Evolutionary conservation across 2,888 invertebrate species (phyloP).

Genomic region (Latrodectus hesperus): DNA sequence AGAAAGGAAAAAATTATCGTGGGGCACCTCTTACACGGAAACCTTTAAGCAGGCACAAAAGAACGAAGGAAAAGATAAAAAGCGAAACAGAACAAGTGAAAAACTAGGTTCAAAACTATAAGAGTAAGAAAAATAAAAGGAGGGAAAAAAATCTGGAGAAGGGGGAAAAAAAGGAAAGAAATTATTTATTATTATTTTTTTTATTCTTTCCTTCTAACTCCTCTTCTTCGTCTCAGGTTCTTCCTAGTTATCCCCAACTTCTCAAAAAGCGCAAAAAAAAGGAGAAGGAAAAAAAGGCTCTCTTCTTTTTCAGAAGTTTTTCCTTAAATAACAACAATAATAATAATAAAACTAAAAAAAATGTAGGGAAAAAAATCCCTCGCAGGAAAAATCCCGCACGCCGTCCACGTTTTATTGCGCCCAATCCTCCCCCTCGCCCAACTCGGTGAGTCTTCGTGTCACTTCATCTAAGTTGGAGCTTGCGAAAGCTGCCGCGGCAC

Average conservation of each 20-base stretch:
- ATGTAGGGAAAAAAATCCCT: background rate
- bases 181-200: constrained; percentile 48
- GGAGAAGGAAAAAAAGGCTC: background rate
- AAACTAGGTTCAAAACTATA: constrained; percentile 46
- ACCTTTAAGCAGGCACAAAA: constrained; percentile 52
- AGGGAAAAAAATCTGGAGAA: constrained; percentile 7
- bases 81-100: constrained; percentile 52
- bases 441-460: constrained; percentile 45
- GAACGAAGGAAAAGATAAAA: constrained; percentile 39
- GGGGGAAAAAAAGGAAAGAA: constrained; percentile 10
- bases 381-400: constrained; percentile 51
- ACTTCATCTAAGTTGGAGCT: constrained; percentile 54
- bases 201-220: background rate
- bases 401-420: constrained; percentile 63
- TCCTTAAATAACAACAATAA: constrained; percentile 46
- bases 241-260: constrained; percentile 61
- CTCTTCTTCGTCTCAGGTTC: constrained; percentile 6
- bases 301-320: constrained; percentile 55
- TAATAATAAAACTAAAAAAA: constrained; percentile 39
- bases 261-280: constrained; percentile 27
- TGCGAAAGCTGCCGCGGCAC: constrained; percentile 53
- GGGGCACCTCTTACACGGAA: constrained; percentile 29
- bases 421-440: constrained; percentile 11
- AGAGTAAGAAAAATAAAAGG: constrained; percentile 18
- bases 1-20: constrained; percentile 17